Conservation (phyloP, 1,140 invertebrate species). For the Atta cephalotes region DNA sequence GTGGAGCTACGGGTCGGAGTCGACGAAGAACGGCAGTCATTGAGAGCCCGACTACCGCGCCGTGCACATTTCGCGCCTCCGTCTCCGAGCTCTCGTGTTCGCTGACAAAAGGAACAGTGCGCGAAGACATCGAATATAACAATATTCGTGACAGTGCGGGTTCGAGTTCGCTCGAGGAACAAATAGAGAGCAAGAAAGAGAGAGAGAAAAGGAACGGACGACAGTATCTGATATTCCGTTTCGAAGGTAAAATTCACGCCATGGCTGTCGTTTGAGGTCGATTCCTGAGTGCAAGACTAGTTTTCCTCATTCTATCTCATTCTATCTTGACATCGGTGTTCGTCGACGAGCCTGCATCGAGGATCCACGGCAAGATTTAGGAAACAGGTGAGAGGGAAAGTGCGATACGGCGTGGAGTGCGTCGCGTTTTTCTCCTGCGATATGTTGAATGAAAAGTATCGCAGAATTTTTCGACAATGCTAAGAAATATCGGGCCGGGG, state of each 20-base stretch:
- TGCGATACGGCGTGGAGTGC: too few species aligned
- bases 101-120: not conserved
- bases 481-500: not conserved
- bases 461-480: not conserved
- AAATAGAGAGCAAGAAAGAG: too few species aligned
- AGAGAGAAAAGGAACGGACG: not conserved
- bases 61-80: slow-evolving; percentile 70
- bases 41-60: slow-evolving; percentile 77
- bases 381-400: slow-evolving; percentile 46
- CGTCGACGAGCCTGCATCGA: slow-evolving; percentile 4
- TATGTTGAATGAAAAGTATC: slow-evolving; percentile 68
- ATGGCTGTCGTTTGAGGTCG: slow-evolving; percentile 52
- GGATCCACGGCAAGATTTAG: slow-evolving; percentile 6
- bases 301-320: not conserved
- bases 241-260: slow-evolving; percentile 26
- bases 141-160: not conserved
- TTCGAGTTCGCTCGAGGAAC: not conserved
- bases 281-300: slow-evolving; percentile 14
- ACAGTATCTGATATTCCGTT: not conserved
- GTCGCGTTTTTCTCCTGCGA: not conserved
- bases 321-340: not conserved
- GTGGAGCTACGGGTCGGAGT: slow-evolving; percentile 44
- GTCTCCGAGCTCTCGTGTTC: slow-evolving; percentile 53
- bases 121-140: not conserved
- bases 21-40: slow-evolving; percentile 69